Percentiles rank a stretch among this genome's conserved stretches.
phyloP scores from a whole-genome alignment of 1,140 invertebrate species.

The Drosophila repletoides region DNA sequence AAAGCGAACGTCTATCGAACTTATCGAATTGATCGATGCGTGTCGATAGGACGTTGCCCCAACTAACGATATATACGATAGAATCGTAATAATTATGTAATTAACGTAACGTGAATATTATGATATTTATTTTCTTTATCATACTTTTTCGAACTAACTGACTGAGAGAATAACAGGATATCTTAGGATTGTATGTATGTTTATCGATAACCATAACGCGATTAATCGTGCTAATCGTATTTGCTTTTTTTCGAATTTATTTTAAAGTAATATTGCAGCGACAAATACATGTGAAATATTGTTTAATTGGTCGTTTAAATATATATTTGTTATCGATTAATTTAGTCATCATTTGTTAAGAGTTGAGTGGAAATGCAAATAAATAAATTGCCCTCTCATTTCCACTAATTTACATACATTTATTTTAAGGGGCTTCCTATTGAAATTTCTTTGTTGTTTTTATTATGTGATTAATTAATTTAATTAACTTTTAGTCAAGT shows the following conservation, averaged over 20 bases:
- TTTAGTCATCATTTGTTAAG: not conserved
- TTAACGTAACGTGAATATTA: slow-evolving; percentile 27
- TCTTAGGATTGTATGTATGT: slow-evolving; percentile 3
- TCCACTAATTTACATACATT: too few relatives aligned
- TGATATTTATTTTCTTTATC: slow-evolving; percentile 11
- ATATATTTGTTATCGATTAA: not conserved
- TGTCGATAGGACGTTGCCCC: slow-evolving; percentile 11
- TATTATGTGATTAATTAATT: not conserved
- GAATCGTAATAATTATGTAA: slow-evolving; percentile 4
- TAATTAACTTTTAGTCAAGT: not conserved
- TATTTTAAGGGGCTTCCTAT: not conserved
- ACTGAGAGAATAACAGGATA: slow-evolving; percentile 13
- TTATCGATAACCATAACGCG: slow-evolving; percentile 14
- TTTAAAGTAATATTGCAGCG: slow-evolving; percentile 44
- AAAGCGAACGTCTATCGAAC: slow-evolving; percentile 27
- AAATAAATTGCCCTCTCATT: too few relatives aligned
- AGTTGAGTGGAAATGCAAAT: slow-evolving; percentile 5
- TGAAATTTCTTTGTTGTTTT: slow-evolving; percentile 9
- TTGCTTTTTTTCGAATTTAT: not conserved
- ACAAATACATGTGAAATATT: too few relatives aligned
- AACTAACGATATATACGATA: slow-evolving; percentile 24
- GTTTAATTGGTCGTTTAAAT: slow-evolving; percentile 54
- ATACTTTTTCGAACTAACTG: slow-evolving; percentile 17
- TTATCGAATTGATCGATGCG: not conserved
- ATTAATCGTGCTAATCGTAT: not conserved